Base-by-base conservation (phyloP, 2,797 vertebrate genomes). In the Microhierax caerulescens region DNA sequence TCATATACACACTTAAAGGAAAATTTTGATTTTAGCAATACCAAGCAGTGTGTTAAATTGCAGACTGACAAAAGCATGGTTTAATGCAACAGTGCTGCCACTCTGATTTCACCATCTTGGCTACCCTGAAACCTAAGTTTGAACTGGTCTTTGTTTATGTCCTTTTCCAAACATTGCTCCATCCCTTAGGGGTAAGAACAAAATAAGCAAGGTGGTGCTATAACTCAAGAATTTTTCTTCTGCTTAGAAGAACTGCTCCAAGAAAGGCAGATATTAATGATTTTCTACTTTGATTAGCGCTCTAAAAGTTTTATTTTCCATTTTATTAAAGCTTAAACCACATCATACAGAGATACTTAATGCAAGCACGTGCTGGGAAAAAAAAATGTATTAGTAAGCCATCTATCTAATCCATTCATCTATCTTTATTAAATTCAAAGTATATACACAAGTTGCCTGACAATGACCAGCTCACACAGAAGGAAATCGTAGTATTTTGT, bases 391-490 rank as follows among this genome's bases (percentile, higher is more conserved):
- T 67, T 30, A 56, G 11, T 60, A 76, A 54, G 4, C 12, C 8
- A 72, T 20, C 25, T 76, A 72, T 20, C 25, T 76, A 77, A 70
- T 50, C 12, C 48, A 43, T 19, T 13, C 37, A 37, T 28, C 37
- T 48, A 10, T 32, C 63, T 41, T 48, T 57, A 72, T 28, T 56
- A 68, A 85, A 80, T 54, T 67, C 25, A 63, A 89, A 76, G 34
- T 16, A 86, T 1, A 64, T 8, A 78, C 6, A 50, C 28, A 54
- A 43, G 20, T 69, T 72, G 43, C 50, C 39, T 15, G 14, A 69
- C 41, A 2, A 4, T 4, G n/a, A 65, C 25, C 47, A 50, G 76
- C 19, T 70, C 39, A 34, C 0, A 0, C 39, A 63, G 39, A 39
- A 67, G 43, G 11, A 54, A 75, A 32, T 14, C 5, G 59, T 17